Conservation (phyloP, 2,797 vertebrate species). For the Sebastes matsubarae region DNA sequence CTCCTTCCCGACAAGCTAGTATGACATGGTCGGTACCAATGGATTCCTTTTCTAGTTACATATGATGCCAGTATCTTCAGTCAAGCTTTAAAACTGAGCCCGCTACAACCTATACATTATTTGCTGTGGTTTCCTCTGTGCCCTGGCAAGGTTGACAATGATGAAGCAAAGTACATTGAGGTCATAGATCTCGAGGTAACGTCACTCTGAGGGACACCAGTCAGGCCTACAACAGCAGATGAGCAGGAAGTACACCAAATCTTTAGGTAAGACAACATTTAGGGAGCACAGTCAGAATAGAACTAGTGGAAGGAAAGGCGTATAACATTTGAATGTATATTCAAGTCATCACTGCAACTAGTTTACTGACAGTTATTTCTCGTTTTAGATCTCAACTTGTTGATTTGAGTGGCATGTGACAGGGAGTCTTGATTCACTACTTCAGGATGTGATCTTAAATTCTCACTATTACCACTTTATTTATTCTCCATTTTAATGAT, state of each 20-base stretch:
- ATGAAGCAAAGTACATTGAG: constrained; percentile 5
- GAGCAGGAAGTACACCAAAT: background rate
- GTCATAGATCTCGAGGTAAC: background rate
- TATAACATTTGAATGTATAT: background rate
- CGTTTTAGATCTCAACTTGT: constrained; percentile 29
- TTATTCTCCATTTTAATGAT: background rate
- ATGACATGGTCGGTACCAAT: no score
- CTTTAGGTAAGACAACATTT: constrained; percentile 35
- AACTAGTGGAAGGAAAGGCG: background rate
- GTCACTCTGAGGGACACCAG: background rate
- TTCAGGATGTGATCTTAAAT: background rate
- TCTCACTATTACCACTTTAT: background rate
- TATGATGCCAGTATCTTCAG: no score
- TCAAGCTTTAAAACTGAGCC: no score
- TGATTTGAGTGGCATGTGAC: constrained; percentile 8
- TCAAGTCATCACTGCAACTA: background rate
- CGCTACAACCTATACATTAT: background rate
- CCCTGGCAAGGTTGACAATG: constrained; percentile 5
- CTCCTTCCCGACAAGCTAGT: no score
- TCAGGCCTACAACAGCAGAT: background rate
- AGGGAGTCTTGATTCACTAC: background rate
- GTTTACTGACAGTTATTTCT: constrained; percentile 14
- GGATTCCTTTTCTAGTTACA: no score
- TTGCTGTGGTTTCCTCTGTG: constrained; percentile 26
- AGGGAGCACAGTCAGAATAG: background rate